Evolutionary conservation across 2,797 vertebrate genomes (phyloP).

Genomic region (Botia almorhae): DNA sequence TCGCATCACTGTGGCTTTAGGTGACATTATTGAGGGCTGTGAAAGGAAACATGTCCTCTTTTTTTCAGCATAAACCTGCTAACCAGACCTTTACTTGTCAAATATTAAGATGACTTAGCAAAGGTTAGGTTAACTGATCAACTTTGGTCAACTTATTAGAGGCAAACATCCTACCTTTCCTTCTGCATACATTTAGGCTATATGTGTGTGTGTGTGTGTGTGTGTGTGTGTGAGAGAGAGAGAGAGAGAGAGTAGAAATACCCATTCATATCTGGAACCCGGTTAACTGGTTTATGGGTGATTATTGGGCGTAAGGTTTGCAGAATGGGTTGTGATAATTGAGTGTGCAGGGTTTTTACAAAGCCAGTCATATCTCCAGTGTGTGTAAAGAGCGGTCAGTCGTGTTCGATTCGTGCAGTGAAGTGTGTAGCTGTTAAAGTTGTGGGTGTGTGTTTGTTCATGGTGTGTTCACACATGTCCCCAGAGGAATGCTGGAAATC

Average conservation of each 20-base stretch:
- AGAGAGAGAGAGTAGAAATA: not conserved
- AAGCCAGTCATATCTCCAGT: slow-evolving; percentile 13
- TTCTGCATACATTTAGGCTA: too few relatives aligned
- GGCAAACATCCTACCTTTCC: too few relatives aligned
- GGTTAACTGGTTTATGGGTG: not conserved
- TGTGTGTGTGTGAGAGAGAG: too few relatives aligned
- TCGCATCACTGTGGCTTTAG: slow-evolving; percentile 34
- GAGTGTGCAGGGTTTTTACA: slow-evolving; percentile 7
- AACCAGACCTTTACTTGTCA: slow-evolving; percentile 1
- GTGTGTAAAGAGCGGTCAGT: not conserved
- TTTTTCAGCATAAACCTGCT: slow-evolving; percentile 13
- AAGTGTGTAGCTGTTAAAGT: not conserved
- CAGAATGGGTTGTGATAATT: not conserved
- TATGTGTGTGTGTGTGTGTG: too few relatives aligned
- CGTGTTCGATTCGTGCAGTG: not conserved
- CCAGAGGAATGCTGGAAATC: slow-evolving; percentile 6
- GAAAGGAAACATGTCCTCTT: not conserved
- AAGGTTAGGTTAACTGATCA: not conserved
- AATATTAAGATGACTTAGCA: slow-evolving; percentile 13
- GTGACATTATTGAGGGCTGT: not conserved
- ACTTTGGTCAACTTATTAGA: not conserved
- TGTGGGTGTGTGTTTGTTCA: slow-evolving; percentile 8
- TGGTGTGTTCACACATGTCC: not conserved
- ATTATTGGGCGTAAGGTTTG: slow-evolving; percentile 8
- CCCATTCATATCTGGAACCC: slow-evolving; percentile 5